Conservation (phyloP, 2,888 invertebrate species). For the Seira ritae region DNA sequence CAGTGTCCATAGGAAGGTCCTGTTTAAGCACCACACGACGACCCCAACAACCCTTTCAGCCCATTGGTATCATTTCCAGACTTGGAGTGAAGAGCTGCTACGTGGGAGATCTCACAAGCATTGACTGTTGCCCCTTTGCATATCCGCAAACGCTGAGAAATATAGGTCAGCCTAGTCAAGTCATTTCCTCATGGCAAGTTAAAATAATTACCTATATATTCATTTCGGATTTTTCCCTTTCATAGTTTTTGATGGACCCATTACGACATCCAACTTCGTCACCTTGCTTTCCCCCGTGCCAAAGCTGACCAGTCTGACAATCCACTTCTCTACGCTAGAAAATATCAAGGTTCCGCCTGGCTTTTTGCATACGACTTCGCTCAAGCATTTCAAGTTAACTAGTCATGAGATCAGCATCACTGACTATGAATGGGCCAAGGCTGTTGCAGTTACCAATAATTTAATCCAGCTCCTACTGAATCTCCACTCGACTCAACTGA, state of each 20-base stretch:
- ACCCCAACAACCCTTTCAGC: slow-evolving; percentile 13
- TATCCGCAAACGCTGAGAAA: slow-evolving; percentile 34
- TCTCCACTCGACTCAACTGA: slow-evolving; percentile 28
- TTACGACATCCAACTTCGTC: slow-evolving; percentile 25
- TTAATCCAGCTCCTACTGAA: slow-evolving; percentile 10
- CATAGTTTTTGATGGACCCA: slow-evolving; percentile 41
- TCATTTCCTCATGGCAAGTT: too few species aligned
- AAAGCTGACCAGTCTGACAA: slow-evolving; percentile 26
- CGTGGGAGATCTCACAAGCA: slow-evolving; percentile 28
- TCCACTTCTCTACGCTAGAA: slow-evolving; percentile 44
- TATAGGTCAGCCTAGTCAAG: too few species aligned
- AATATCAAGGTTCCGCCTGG: neutral
- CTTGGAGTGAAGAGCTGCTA: slow-evolving; percentile 30
- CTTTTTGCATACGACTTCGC: neutral
- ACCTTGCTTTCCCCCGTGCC: slow-evolving; percentile 36
- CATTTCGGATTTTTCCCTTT: too few species aligned
- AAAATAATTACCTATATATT: too few species aligned
- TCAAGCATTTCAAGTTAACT: slow-evolving; percentile 36
- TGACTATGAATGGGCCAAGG: neutral
- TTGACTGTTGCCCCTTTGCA: slow-evolving; percentile 28
- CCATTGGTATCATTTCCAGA: slow-evolving; percentile 24
- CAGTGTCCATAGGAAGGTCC: slow-evolving; percentile 25
- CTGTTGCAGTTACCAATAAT: slow-evolving; percentile 20
- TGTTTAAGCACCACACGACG: neutral
- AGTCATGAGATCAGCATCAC: neutral